A percentile compares a stretch with the other conserved stretches of the same genome.
These are phyloP conservation scores for Coptotermes formosanus DNA, from an alignment of 1,140 invertebrate species.

Conservation along the genomic window DNA sequence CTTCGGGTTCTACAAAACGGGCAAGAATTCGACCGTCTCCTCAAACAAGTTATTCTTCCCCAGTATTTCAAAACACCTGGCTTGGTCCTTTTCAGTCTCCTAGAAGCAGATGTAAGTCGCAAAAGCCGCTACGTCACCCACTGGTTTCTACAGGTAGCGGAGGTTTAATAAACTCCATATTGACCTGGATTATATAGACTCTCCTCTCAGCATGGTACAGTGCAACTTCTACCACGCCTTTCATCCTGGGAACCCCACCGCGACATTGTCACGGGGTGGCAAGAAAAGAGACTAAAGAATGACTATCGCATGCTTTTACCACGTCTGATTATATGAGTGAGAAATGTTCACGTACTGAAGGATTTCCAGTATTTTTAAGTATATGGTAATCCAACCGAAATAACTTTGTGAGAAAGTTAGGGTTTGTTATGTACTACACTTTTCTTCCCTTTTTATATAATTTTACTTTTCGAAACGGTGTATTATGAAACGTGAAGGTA, in stretches of 20 bases:
- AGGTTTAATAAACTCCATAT: conserved; percentile 1
- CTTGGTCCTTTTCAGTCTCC: too few relatives aligned
- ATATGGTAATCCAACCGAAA: not conserved
- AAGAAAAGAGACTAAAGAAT: not conserved
- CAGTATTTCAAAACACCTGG: too few relatives aligned
- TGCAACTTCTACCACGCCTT: not conserved
- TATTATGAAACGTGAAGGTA: not conserved
- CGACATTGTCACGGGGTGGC: not conserved
- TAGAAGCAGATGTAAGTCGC: too few relatives aligned
- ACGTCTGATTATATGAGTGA: not conserved
- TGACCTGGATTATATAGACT: conserved; percentile 14
- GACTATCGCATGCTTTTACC: not conserved
- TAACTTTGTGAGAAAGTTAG: too few relatives aligned
- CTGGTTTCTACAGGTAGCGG: not conserved
- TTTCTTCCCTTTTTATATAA: not conserved
- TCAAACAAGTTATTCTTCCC: too few relatives aligned
- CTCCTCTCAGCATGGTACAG: not conserved
- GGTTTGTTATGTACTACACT: not conserved
- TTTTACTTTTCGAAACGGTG: not conserved
- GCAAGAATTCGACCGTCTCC: too few relatives aligned
- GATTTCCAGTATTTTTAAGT: not conserved
- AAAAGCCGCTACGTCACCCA: not conserved
- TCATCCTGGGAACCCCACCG: not conserved
- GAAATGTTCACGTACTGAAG: not conserved
- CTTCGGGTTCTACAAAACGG: too few relatives aligned